Base-by-base conservation (phyloP, 1,140 invertebrate genomes). In the Ceratina australensis region DNA sequence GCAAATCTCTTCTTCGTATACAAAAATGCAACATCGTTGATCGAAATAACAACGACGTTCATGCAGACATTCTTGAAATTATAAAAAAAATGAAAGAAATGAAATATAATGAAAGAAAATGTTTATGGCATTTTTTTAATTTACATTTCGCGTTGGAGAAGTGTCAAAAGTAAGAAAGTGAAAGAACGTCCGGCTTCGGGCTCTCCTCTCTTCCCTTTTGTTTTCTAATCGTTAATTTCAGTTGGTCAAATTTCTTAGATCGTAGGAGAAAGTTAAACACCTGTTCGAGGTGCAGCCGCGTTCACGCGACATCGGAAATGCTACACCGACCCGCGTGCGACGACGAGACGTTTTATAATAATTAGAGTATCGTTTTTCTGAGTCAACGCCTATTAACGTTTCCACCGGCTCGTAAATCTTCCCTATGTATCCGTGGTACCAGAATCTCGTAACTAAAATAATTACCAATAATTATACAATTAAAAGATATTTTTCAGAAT, bases 211-310 rank as follows among this genome's bases (percentile, higher is more conserved):
- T 22, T 24, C 22, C 59, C n/a, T 15, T 20, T 52, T 3, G 0
- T 18, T 20, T 13, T 18, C 18, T 8, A 16, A 12, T 18, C 3
- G 26, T 42, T 57, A 57, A 56, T 57, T 69, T 20, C 52, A 69
- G n/a, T 22, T 12, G 52, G 8, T 22, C 52, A 72, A 33, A 33
- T 20, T 63, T 52, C n/a, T 63, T 33, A 2, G 10, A 20, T 50
- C 18, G 5, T 16, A 10, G 47, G 57, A 52, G 59, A 72, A 72
- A 72, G 71, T 72, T 28, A 63, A 72, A 63, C 42, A 24, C 24
- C 13, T 47, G 24, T 22, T n/a, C 24, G 24, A 42, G 15, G 15
- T 20, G n/a, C 49, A 49, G 10, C 20, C 52, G 4, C 24, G 13
- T 28, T 26, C 28, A 2, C 18, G 24, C 7, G 24, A 72, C 47